phyloP scores from a whole-genome alignment of 2,113 vertebrate species.

The Lota lota region DNA sequence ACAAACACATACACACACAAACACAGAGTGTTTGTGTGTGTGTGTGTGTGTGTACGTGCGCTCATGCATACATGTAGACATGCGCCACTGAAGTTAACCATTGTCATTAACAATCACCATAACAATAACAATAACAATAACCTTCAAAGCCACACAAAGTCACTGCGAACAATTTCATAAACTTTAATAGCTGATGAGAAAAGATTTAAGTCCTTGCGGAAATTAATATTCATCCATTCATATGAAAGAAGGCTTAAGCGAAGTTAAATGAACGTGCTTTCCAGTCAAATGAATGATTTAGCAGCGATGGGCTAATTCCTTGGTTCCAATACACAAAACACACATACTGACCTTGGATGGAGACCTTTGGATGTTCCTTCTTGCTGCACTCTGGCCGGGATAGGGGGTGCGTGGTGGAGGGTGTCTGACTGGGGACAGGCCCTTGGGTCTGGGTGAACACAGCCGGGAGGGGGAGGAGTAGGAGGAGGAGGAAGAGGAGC shows the following conservation, averaged over 20 bases:
- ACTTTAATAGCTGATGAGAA: background rate
- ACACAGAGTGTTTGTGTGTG: too few species aligned
- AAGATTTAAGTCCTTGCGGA: background rate
- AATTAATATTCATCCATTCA: background rate
- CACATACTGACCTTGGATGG: slow-evolving; percentile 86
- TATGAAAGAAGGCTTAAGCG: background rate
- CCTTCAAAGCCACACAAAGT: slow-evolving; percentile 1
- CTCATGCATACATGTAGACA: too few species aligned
- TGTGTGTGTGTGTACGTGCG: too few species aligned
- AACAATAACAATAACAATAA: background rate
- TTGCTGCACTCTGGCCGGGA: slow-evolving; percentile 74
- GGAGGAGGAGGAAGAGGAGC: slow-evolving; percentile 70
- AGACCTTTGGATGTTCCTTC: slow-evolving; percentile 88
- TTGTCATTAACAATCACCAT: background rate
- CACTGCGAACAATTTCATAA: background rate
- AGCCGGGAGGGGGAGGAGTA: slow-evolving; percentile 72
- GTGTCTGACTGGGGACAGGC: slow-evolving; percentile 46
- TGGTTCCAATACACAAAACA: background rate
- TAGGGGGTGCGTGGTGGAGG: slow-evolving; percentile 49
- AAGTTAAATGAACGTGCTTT: background rate
- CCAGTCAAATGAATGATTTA: background rate
- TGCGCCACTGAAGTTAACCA: too few species aligned
- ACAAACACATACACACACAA: background rate
- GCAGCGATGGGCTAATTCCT: background rate
- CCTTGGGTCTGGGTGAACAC: slow-evolving; percentile 71